These are phyloP conservation scores for Leptodactylus fuscus DNA, from an alignment of 2,113 vertebrate species.

Conservation along the genomic window DNA sequence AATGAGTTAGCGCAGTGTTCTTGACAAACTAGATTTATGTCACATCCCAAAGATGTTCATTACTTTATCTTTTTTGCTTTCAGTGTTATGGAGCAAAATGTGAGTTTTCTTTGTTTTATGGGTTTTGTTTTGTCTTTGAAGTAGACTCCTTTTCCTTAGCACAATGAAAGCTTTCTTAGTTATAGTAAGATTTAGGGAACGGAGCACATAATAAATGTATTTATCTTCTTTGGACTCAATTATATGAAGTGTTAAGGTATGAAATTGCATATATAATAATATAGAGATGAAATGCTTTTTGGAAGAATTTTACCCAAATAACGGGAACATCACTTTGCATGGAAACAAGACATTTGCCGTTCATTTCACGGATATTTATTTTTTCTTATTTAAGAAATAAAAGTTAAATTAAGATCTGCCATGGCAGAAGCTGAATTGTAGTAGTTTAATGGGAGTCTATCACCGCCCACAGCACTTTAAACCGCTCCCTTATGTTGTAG, in stretches of 20 bases:
- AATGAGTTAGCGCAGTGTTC: conserved; percentile 66
- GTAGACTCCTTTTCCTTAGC: conserved; percentile 9
- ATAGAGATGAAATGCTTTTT: too few species aligned
- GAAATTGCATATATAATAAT: too few species aligned
- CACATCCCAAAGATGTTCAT: conserved; percentile 60
- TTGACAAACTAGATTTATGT: conserved; percentile 64
- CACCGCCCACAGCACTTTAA: too few species aligned
- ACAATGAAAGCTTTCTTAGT: conserved; percentile 25
- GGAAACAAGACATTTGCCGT: too few species aligned
- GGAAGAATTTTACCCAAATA: too few species aligned
- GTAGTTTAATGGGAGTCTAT: too few species aligned
- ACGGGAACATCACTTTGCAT: too few species aligned
- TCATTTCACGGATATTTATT: too few species aligned
- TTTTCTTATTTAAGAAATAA: too few species aligned
- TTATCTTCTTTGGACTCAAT: not conserved
- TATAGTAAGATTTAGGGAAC: conserved; percentile 25
- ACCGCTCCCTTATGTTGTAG: too few species aligned
- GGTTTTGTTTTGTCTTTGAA: conserved; percentile 26
- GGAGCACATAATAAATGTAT: not conserved
- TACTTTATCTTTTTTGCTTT: conserved; percentile 60
- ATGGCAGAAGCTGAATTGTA: too few species aligned
- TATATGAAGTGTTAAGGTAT: not conserved
- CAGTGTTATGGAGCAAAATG: conserved; percentile 54
- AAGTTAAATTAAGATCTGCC: too few species aligned
- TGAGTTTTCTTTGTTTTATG: conserved; percentile 58